Evolutionary conservation across 1,140 invertebrate species (phyloP), one percentile per base, ranked within the genome.

Genomic region (Lepidurus couesii): DNA sequence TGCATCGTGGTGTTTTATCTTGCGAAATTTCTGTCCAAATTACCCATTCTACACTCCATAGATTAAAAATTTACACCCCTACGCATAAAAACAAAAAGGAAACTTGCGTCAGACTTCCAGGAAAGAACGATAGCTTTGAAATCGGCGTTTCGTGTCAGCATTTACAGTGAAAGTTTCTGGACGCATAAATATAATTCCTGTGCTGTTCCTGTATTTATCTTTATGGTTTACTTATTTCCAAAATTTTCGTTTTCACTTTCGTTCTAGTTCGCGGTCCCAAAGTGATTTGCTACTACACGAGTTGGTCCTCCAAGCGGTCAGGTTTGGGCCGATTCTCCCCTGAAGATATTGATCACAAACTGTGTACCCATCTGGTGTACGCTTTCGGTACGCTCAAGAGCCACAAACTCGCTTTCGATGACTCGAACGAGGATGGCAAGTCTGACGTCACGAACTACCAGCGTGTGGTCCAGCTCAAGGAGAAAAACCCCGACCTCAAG

Each of bases 291-390:
- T 98, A 98, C 83, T 89, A 95, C 84, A 97, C 96, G 1, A 97
- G 93, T 81, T 98, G 96, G 96, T 95, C 95, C 0, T 90, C 93
- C 79, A 97, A 96, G 84, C 88, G 95, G 74, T 92, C 94, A 0
- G 93, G 92, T 73, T 88, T 89, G 34, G 95, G 94, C 8, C 92
- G 92, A 84, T 98, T 97, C 85, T 89, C 89, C 74, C 93, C 95
- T 0, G 92, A 95, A 80, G 91, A 97, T 83, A 90, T 98, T 11
- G 93, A 97, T 83, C 87, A 95, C 0, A 82, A 74, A 13, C 90
- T 97, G 0, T 98, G 96, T 84, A 97, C 95, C 0, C 95, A 98
- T 85, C 87, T 98, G 21, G 92, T 98, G 42, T 98, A 95, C 83
- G 94, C 95, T 3, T 98, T 98, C 84, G 95, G 95, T 0, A 93